Percentiles rank a stretch among this genome's conserved stretches.
phyloP scores from a whole-genome alignment of 2,113 vertebrate genomes.

The Empidonax alnorum region DNA sequence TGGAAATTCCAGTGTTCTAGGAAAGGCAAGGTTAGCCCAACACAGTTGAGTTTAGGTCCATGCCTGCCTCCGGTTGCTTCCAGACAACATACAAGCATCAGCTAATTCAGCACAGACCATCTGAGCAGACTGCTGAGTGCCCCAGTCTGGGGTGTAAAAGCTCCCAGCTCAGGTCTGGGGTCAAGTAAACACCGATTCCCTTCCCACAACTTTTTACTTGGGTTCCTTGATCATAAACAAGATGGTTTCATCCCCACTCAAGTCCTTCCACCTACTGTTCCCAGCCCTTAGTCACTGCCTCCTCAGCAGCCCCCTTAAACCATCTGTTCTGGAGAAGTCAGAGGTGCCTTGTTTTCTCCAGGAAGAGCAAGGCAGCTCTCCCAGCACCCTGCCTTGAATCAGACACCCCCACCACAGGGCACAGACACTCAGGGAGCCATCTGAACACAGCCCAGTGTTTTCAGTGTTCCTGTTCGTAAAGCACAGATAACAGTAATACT shows the following conservation, averaged over 20 bases:
- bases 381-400: not conserved
- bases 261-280: conserved; percentile 33
- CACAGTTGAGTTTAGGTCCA: not conserved
- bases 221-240: not conserved
- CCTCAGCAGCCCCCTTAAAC: conserved; percentile 28
- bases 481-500: not conserved
- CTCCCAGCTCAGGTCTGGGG: not conserved
- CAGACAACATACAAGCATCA: not conserved
- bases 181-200: not conserved
- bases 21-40: not conserved
- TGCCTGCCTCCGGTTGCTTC: not conserved
- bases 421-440: not conserved
- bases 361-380: not conserved
- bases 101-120: not conserved
- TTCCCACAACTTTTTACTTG: not conserved
- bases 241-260: not conserved
- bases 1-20: not conserved
- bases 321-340: conserved; percentile 50
- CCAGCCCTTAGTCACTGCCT: conserved; percentile 30
- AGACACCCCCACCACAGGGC: not conserved
- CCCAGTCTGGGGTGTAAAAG: not conserved
- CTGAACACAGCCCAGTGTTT: not conserved
- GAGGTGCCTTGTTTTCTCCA: conserved; percentile 40
- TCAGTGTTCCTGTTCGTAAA: not conserved
- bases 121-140: not conserved